Evolutionary conservation across 2,797 vertebrate species (phyloP), one percentile per base, ranked within the genome.

Genomic region (Lemur catta): DNA sequence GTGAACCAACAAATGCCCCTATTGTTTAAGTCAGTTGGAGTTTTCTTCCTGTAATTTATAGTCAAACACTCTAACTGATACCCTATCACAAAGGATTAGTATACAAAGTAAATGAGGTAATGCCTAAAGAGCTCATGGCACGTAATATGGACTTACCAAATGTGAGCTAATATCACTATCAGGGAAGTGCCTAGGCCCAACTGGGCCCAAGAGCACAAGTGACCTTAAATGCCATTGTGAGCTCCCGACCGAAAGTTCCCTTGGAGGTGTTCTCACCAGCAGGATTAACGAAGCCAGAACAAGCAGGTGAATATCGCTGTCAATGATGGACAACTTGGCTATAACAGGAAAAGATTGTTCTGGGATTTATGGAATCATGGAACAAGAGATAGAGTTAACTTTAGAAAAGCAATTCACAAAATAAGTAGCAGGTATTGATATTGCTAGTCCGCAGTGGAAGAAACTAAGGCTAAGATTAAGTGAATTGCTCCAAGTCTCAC

Each of bases 211-310:
- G 67, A 88, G 22, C 55, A 75, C 30, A 86, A 79, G 9, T 63
- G 61, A 79, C 67, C 33, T 95, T 85, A 74, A 89, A 94, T 76
- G 81, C 15, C 79, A 78, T 69, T 61, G 57, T 84, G 63, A 59
- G 30, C 28, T 82, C 35, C 84, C 92, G 43, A 97, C 50, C 7
- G 22, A 87, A 92, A 65, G 41, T 43, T 59, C 46, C 48, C 69
- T 79, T 48, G 41, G 50, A 93, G 74, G 43, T 96, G 26, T 92
- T 67, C 43, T 84, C 52, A 48, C 6, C n/a, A 22, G 11, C 52
- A 82, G 79, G 50, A 74, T 93, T 78, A 84, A 61, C 85, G 79
- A 94, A 75, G 65, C 89, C 46, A 89, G 75, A 89, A 78, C 71
- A 74, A 81, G 72, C 48, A 94, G 48, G 55, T 76, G 48, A 76